Percentiles rank a stretch among this genome's conserved stretches.
These are phyloP conservation scores for Tamandua tetradactyla DNA, from an alignment of 2,797 vertebrate genomes.

Conservation along the genomic window DNA sequence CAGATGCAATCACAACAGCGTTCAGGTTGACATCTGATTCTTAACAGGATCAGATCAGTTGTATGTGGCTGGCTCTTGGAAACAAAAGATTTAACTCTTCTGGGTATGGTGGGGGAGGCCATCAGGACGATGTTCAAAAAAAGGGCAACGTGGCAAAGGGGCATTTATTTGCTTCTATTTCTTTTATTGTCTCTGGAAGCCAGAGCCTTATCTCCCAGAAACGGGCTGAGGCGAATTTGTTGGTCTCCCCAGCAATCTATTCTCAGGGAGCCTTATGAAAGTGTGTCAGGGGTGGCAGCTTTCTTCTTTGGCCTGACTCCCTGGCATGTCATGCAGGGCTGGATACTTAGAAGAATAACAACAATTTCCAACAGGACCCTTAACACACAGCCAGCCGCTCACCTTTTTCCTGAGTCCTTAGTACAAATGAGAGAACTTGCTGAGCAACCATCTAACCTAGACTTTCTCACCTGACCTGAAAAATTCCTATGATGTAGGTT, in stretches of 20 bases:
- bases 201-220: neutral
- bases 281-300: neutral
- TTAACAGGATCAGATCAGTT: conserved; percentile 52
- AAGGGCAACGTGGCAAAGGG: neutral
- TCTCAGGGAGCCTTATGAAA: neutral
- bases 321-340: neutral
- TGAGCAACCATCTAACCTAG: neutral
- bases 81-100: conserved; percentile 51
- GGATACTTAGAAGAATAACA: neutral
- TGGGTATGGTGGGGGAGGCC: neutral
- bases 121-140: accelerated
- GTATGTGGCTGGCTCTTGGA: conserved; percentile 26
- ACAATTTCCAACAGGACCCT: accelerated
- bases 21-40: conserved; percentile 36
- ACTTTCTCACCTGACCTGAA: neutral
- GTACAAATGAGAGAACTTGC: neutral
- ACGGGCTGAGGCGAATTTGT: neutral
- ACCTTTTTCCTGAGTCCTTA: neutral
- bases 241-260: neutral
- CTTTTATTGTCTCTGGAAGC: neutral
- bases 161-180: neutral
- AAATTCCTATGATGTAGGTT: neutral
- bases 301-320: neutral
- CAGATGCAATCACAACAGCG: conserved; percentile 41
- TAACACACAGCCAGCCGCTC: neutral